Evolutionary conservation across 2,113 vertebrate genomes (phyloP).

Genomic region (Scytalopus superciliaris): DNA sequence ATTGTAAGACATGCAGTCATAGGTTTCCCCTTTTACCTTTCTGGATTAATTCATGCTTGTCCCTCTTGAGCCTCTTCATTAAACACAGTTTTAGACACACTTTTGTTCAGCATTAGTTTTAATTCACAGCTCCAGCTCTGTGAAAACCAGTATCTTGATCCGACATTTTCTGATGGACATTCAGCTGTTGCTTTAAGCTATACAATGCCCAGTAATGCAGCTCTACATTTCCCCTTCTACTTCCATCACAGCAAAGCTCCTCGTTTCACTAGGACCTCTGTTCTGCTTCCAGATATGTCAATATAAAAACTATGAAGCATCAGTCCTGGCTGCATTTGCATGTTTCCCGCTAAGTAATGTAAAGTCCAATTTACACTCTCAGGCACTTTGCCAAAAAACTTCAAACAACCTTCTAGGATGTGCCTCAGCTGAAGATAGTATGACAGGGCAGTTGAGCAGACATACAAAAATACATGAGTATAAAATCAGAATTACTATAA

Average conservation of each 20-base stretch:
- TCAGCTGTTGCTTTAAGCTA: background rate
- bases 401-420: background rate
- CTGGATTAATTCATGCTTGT: background rate
- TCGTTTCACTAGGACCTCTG: background rate
- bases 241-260: background rate
- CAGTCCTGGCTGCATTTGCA: background rate
- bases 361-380: background rate
- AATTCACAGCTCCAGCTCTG: background rate
- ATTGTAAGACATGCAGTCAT: background rate
- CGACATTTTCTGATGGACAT: background rate
- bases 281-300: background rate
- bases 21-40: background rate
- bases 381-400: background rate
- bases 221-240: background rate
- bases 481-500: background rate
- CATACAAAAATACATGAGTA: no score
- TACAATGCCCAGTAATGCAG: background rate
- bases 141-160: background rate
- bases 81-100: background rate
- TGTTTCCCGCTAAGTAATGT: background rate
- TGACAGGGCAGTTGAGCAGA: background rate
- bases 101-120: background rate
- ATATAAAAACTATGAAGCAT: background rate
- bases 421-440: background rate
- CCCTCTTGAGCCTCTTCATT: background rate